Evolutionary conservation across 1,140 invertebrate species (phyloP), one percentile per base, ranked within the genome.

Genomic region (Drosophila bocki): DNA sequence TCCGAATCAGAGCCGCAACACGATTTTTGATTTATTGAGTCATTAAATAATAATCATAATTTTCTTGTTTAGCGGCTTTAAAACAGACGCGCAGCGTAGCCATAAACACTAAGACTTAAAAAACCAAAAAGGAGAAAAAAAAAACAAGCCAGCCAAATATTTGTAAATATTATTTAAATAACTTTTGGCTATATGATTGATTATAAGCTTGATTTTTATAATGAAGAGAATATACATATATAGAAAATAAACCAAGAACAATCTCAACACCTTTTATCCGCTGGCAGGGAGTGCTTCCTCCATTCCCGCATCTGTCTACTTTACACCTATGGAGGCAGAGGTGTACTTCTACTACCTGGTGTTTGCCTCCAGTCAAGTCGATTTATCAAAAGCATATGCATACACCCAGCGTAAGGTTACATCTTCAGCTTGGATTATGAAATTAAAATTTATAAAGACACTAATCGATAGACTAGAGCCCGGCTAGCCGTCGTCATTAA

Each of bases 41-140:
- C 83, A 86, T 86, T 86, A 82, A 84, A 82, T 87, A 86, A 75
- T 86, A 79, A 82, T 86, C 76, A 87, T 87, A 79, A 82, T 82
- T 82, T 78, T 67, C 83, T 77, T 79, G 70, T 69, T 86, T 79
- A 62, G 54, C 54, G 68, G 61, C 33, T 26, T 62, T 70, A 62
- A 68, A 68, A 61, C 42, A 33, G 45, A 7, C 45, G 22, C 45
- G 22, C 50, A 59, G 48, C n/a, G 4, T 13, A 39, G 37, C 19
- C 44, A 50, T 72, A 71, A 72, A 71, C 67, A 50, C 69, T n/a
- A 13, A 35, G 61, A 58, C 26, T 33, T 2, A 2, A 29, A n/a
- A 15, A 48, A 22, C 22, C 22, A 22, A 29, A 48, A 8, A 54
- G 13, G 15, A 6, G 1, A 15, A 7, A 1, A n/a, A 22, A 8